Conservation (phyloP, 2,797 vertebrate genomes). For the Sciaenops ocellatus region DNA sequence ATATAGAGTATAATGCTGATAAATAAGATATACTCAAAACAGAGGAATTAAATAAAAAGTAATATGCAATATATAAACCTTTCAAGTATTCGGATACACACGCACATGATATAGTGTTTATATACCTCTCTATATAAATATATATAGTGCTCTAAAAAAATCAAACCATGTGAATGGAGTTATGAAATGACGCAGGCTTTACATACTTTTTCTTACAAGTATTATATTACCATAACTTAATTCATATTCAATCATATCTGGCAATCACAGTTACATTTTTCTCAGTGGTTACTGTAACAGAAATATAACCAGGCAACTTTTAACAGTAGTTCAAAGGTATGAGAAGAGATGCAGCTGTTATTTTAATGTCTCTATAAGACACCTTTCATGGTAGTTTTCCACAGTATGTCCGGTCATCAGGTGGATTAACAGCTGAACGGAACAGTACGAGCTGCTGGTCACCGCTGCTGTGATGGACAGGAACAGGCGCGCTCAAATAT, state of each 20-base stretch:
- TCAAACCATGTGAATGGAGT: background rate
- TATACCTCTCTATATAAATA: too few relatives aligned
- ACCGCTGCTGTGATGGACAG: background rate
- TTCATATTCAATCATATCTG: background rate
- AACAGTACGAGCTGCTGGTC: background rate
- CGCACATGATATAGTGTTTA: too few relatives aligned
- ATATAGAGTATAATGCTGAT: too few relatives aligned
- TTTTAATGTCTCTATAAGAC: slow-evolving; percentile 11
- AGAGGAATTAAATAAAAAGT: too few relatives aligned
- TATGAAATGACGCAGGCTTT: background rate
- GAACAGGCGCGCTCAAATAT: slow-evolving; percentile 37
- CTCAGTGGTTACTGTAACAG: background rate
- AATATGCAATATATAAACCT: too few relatives aligned
- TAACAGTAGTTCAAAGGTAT: background rate
- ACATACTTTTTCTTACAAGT: background rate
- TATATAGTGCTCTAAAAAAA: background rate
- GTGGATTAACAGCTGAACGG: slow-evolving; percentile 5
- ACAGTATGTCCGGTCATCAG: background rate
- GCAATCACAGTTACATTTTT: background rate
- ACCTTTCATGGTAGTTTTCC: slow-evolving; percentile 60
- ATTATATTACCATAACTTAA: background rate
- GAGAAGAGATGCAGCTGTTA: background rate
- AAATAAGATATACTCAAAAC: too few relatives aligned
- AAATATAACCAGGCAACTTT: background rate
- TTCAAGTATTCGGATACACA: too few relatives aligned